Conservation (phyloP, 2,888 invertebrate species). For the Ichneumoninae sp. region DNA sequence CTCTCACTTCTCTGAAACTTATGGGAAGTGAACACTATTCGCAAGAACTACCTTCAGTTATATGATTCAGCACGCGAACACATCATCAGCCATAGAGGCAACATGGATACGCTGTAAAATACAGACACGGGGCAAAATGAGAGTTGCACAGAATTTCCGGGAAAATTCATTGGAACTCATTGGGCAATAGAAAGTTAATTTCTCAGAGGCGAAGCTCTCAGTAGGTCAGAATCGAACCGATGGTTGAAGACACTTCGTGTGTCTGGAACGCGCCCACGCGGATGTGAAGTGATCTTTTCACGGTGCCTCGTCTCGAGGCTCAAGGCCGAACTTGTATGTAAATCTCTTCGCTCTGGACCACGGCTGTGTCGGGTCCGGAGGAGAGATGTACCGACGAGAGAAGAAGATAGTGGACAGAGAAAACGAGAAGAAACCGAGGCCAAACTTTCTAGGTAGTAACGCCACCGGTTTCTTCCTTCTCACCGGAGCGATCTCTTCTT, state of each 20-base stretch:
- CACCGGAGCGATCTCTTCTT: slow-evolving; percentile 40
- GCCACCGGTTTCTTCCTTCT: slow-evolving; percentile 24
- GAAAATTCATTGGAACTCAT: too few species aligned
- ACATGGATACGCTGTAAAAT: too few species aligned
- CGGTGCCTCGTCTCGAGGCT: neutral
- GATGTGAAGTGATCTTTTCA: neutral
- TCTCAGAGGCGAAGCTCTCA: neutral
- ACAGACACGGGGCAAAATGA: too few species aligned
- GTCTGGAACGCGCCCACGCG: neutral
- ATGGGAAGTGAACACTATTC: too few species aligned
- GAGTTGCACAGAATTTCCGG: too few species aligned
- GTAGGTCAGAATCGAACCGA: neutral
- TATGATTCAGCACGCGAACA: neutral
- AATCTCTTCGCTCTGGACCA: slow-evolving; percentile 19
- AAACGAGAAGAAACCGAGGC: slow-evolving; percentile 46
- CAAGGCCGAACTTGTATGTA: neutral
- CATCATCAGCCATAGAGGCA: neutral
- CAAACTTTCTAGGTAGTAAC: slow-evolving; percentile 57
- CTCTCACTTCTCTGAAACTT: too few species aligned
- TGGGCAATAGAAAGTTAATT: neutral
- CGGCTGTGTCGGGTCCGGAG: neutral
- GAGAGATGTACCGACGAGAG: neutral
- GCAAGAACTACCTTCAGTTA: neutral
- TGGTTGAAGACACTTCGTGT: neutral
- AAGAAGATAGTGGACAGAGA: slow-evolving; percentile 45